phyloP scores from a whole-genome alignment of 2,113 vertebrate species.

The Corythaeola cristata region DNA sequence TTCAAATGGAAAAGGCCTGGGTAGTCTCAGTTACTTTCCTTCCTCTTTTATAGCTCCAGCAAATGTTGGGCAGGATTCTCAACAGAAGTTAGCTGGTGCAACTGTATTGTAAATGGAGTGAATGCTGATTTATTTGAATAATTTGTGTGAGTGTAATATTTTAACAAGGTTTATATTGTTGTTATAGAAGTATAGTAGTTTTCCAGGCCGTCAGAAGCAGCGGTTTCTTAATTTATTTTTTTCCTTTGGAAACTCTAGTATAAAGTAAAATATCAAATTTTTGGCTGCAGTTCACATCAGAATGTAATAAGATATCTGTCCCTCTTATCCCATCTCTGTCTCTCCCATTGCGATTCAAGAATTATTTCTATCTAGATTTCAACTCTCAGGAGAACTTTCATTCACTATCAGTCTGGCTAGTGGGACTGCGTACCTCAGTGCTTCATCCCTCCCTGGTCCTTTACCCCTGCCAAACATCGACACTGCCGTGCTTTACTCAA shows the following conservation, averaged over 20 bases:
- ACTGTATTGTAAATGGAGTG: not conserved
- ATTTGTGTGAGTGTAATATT: not conserved
- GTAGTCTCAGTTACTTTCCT: constrained; percentile 14
- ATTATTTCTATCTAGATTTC: not conserved
- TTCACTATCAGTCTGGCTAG: not conserved
- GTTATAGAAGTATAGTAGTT: not conserved
- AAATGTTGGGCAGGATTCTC: not conserved
- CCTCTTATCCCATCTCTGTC: not conserved
- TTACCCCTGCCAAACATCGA: not conserved
- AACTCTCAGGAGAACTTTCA: not conserved
- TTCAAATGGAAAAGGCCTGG: constrained; percentile 46
- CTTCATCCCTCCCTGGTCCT: not conserved
- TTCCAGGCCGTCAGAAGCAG: not conserved
- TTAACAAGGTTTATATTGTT: constrained; percentile 19
- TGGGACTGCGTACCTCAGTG: not conserved
- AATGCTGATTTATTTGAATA: constrained; percentile 39
- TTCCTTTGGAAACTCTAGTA: not conserved
- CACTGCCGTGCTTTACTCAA: not conserved
- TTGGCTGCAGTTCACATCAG: not conserved
- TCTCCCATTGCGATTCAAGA: not conserved
- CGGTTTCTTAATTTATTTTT: not conserved
- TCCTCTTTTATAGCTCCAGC: constrained; percentile 25
- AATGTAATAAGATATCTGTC: not conserved
- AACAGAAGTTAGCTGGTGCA: constrained; percentile 14
- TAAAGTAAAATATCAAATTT: not conserved